Evolutionary conservation across 2,113 vertebrate species (phyloP).

Genomic region (Pyxicephalus adspersus): DNA sequence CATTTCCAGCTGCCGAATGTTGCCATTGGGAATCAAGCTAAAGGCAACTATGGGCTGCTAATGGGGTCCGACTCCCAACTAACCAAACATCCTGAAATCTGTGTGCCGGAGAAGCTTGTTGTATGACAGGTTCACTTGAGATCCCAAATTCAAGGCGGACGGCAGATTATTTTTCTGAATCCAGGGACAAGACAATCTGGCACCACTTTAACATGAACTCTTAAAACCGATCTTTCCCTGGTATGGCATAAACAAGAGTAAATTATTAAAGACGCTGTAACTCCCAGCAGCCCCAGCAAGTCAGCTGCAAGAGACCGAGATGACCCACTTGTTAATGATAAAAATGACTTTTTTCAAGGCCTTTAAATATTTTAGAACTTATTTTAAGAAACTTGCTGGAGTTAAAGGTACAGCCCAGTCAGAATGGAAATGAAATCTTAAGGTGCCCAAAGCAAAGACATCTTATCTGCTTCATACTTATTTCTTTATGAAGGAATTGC

Average conservation of each 20-base stretch:
- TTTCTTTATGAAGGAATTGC: too few species aligned
- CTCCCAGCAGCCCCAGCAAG: slow-evolving; percentile 8
- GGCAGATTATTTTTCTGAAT: too few species aligned
- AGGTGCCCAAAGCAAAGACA: too few species aligned
- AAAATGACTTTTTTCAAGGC: neutral
- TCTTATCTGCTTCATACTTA: too few species aligned
- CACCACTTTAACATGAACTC: neutral
- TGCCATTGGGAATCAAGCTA: too few species aligned
- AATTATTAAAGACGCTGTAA: slow-evolving; percentile 25
- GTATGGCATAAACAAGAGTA: slow-evolving; percentile 1
- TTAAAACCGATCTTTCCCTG: slow-evolving; percentile 4
- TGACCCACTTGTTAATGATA: slow-evolving; percentile 17
- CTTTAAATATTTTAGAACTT: slow-evolving; percentile 13
- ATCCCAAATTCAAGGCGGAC: too few species aligned
- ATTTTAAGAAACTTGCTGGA: neutral
- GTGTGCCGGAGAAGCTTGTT: neutral
- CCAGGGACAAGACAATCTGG: neutral
- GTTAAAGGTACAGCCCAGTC: neutral
- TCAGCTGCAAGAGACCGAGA: neutral
- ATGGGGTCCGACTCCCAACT: too few species aligned
- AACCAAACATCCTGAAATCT: too few species aligned
- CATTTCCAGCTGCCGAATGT: too few species aligned
- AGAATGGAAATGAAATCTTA: too few species aligned
- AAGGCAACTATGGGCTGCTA: too few species aligned
- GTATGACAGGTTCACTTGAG: neutral